Percentiles rank a stretch among this genome's conserved stretches.
phyloP scores from a whole-genome alignment of 1,140 invertebrate genomes.

The Cardiocondyla obscurior region DNA sequence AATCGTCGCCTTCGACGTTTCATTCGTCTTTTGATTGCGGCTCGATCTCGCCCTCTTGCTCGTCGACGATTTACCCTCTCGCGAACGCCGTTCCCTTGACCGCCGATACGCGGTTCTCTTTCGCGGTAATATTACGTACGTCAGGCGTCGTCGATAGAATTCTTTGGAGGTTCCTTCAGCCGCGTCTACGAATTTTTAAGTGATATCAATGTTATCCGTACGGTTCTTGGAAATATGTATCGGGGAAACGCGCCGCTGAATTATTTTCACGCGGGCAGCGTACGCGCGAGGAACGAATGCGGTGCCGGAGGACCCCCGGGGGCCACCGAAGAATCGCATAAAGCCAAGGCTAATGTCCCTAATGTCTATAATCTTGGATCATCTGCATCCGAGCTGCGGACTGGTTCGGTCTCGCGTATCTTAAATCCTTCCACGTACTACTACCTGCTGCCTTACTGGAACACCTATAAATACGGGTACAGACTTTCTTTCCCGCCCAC shows the following conservation, averaged over 20 bases:
- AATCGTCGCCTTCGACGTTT: conserved; percentile 58
- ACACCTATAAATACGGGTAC: conserved; percentile 41
- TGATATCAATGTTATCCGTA: conserved; percentile 70
- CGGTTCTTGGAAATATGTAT: conserved; percentile 6
- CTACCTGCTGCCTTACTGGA: conserved; percentile 18
- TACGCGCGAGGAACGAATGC: conserved; percentile 19
- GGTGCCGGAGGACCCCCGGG: conserved; percentile 4
- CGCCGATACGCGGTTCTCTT: conserved; percentile 4
- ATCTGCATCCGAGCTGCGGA: conserved; percentile 64
- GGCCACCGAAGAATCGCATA: conserved; percentile 60
- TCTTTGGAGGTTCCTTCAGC: background rate
- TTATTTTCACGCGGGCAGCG: conserved; percentile 16
- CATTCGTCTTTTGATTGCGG: conserved; percentile 60
- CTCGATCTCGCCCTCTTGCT: conserved; percentile 21
- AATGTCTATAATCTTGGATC: conserved; percentile 74
- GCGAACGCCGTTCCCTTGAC: background rate
- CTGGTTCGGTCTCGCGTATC: conserved; percentile 1
- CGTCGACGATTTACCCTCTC: conserved; percentile 12
- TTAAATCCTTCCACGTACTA: conserved; percentile 49
- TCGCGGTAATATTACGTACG: background rate
- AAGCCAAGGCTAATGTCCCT: conserved; percentile 70
- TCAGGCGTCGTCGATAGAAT: background rate
- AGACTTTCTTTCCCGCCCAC: background rate
- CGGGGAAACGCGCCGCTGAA: background rate
- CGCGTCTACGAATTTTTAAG: conserved; percentile 14